Evolutionary conservation across 30 jellyfish, hydroid and myxozoan species (phyloP).

Genomic region (Aurelia aurita): DNA sequence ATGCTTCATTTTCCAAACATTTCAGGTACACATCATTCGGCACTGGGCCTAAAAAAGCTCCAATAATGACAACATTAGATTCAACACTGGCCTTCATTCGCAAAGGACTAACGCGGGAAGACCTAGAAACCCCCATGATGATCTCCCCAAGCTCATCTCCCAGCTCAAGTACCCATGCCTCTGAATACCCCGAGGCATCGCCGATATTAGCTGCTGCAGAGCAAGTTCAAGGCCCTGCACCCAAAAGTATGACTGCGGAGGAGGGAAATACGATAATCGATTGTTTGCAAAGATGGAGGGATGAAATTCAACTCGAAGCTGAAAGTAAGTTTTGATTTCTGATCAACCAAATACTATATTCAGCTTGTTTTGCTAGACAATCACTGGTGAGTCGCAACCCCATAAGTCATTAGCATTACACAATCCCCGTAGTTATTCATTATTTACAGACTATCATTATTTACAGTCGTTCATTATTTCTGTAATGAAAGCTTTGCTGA

Average conservation of each 20-base stretch:
- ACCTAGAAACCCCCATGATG: slow-evolving; percentile 53
- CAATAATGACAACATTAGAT: slow-evolving; percentile 56
- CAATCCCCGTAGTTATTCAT: too few species aligned
- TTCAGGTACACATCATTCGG: slow-evolving; percentile 41
- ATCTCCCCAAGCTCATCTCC: slow-evolving; percentile 74
- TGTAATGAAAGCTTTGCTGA: too few species aligned
- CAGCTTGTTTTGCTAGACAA: too few species aligned
- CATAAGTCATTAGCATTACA: too few species aligned
- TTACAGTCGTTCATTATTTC: too few species aligned
- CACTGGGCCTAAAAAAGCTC: slow-evolving; percentile 52
- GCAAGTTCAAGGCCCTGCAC: slow-evolving; percentile 65
- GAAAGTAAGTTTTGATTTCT: slow-evolving; percentile 26
- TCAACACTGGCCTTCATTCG: slow-evolving; percentile 53
- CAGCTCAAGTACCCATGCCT: slow-evolving; percentile 8
- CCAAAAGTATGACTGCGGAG: slow-evolving; percentile 47
- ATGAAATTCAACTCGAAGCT: slow-evolving; percentile 56
- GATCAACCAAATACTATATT: too few species aligned
- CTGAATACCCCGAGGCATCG: slow-evolving; percentile 4
- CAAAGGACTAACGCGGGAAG: slow-evolving; percentile 12
- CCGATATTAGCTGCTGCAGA: slow-evolving; percentile 55
- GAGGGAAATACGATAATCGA: slow-evolving; percentile 49
- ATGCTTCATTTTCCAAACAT: not conserved
- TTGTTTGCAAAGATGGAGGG: slow-evolving; percentile 59
- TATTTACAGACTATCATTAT: too few species aligned
- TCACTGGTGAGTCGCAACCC: too few species aligned